These are phyloP conservation scores for Nasonia vitripennis DNA, from an alignment of 1,140 invertebrate genomes.

Conservation along the genomic window DNA sequence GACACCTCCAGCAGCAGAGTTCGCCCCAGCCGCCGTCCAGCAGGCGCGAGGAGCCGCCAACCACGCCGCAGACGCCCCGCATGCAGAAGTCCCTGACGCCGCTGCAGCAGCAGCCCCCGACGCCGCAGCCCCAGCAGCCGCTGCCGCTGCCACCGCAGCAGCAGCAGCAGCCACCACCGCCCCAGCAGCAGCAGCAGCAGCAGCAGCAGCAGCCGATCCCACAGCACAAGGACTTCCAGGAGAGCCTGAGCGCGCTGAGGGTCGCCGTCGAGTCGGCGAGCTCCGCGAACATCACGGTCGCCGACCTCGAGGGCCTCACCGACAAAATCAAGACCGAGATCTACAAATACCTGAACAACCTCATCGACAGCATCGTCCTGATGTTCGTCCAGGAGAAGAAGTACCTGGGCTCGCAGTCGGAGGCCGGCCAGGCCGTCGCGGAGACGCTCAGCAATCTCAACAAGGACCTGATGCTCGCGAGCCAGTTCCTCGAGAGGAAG, in stretches of 20 bases:
- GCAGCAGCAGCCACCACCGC: conserved; percentile 69
- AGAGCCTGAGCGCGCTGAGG: conserved; percentile 71
- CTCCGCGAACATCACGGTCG: conserved; percentile 79
- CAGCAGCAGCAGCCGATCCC: conserved; percentile 70
- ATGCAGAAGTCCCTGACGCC: conserved; percentile 63
- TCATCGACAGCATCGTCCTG: conserved; percentile 92
- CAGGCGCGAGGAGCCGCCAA: conserved; percentile 63
- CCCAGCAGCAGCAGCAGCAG: conserved; percentile 31
- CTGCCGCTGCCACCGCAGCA: conserved; percentile 63
- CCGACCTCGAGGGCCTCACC: conserved; percentile 90
- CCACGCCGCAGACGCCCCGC: conserved; percentile 65
- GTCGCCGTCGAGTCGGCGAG: conserved; percentile 61
- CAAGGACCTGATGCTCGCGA: conserved; percentile 86
- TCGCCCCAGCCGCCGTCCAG: conserved; percentile 73
- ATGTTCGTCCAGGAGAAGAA: conserved; percentile 88
- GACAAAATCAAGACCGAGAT: conserved; percentile 94
- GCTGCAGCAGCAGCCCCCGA: conserved; percentile 74
- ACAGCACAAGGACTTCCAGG: conserved; percentile 73
- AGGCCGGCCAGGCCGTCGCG: conserved; percentile 83
- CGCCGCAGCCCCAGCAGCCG: conserved; percentile 70
- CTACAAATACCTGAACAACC: conserved; percentile 85
- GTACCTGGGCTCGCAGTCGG: conserved; percentile 84
- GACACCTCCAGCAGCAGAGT: conserved; percentile 70
- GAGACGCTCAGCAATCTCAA: conserved; percentile 89
- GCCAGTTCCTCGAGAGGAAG: conserved; percentile 87